These are phyloP conservation scores for Catharus bicknelli DNA, from an alignment of 2,113 vertebrate genomes.

Conservation along the genomic window DNA sequence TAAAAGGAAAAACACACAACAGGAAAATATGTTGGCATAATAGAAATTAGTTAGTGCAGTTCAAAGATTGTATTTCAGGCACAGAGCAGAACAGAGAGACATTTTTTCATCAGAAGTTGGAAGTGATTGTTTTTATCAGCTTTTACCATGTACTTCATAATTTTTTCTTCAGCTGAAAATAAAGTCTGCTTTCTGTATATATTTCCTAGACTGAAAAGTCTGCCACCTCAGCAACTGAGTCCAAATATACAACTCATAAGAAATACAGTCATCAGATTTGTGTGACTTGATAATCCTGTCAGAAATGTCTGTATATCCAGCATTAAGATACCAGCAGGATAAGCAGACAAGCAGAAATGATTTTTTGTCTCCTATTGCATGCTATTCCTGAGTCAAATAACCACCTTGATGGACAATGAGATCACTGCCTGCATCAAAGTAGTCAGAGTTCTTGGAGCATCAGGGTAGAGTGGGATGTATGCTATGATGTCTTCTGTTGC, in stretches of 20 bases:
- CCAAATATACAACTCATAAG: background rate
- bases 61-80: background rate
- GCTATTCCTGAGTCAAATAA: background rate
- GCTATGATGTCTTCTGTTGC: background rate
- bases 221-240: background rate
- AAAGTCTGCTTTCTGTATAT: background rate
- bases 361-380: background rate
- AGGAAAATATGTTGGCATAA: background rate
- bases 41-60: background rate
- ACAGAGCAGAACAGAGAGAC: rapidly evolving
- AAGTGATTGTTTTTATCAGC: background rate
- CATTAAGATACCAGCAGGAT: background rate
- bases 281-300: background rate
- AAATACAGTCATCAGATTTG: background rate
- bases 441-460: background rate
- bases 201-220: background rate
- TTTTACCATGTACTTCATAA: background rate
- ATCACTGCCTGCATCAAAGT: background rate
- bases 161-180: background rate
- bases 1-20: slow-evolving; percentile 53
- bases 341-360: background rate
- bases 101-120: background rate
- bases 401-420: background rate
- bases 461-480: background rate
- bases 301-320: background rate